phyloP scores from a whole-genome alignment of 2,113 vertebrate genomes.

The Proterorhinus semilunaris region DNA sequence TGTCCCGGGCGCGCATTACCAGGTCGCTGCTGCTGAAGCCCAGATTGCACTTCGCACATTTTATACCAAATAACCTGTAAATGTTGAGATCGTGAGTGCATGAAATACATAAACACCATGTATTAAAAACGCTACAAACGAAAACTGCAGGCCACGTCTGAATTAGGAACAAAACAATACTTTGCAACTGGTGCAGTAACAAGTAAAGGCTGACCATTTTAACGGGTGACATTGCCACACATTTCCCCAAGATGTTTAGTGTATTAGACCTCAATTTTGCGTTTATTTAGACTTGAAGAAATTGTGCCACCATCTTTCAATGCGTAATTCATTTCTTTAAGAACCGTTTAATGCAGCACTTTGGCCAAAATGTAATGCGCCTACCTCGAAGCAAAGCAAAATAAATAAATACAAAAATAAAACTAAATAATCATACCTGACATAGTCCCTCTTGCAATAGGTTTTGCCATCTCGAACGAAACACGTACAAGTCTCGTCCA shows the following conservation, averaged over 20 bases:
- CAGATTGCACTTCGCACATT: slow-evolving; percentile 89
- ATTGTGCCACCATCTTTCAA: neutral
- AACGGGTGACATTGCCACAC: neutral
- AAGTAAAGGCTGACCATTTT: neutral
- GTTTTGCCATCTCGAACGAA: slow-evolving; percentile 95
- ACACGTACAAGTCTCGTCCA: slow-evolving; percentile 96
- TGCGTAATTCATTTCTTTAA: neutral
- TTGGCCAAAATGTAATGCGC: neutral
- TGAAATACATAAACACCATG: neutral
- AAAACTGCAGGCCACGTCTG: neutral
- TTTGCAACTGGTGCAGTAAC: neutral
- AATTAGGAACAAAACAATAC: neutral
- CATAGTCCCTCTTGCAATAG: slow-evolving; percentile 96
- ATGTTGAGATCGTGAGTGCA: neutral
- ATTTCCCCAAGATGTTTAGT: neutral
- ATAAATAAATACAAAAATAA: slow-evolving; percentile 38
- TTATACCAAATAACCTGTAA: slow-evolving; percentile 89
- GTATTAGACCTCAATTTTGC: neutral
- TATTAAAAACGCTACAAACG: neutral
- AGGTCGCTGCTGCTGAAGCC: slow-evolving; percentile 90
- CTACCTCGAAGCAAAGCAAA: neutral
- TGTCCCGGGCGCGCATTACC: slow-evolving; percentile 90
- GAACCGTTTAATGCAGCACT: neutral
- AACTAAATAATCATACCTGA: slow-evolving; percentile 78
- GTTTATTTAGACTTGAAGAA: neutral